Conservation (phyloP, 2,113 vertebrate species). For the Trematocara unimaculatum region DNA sequence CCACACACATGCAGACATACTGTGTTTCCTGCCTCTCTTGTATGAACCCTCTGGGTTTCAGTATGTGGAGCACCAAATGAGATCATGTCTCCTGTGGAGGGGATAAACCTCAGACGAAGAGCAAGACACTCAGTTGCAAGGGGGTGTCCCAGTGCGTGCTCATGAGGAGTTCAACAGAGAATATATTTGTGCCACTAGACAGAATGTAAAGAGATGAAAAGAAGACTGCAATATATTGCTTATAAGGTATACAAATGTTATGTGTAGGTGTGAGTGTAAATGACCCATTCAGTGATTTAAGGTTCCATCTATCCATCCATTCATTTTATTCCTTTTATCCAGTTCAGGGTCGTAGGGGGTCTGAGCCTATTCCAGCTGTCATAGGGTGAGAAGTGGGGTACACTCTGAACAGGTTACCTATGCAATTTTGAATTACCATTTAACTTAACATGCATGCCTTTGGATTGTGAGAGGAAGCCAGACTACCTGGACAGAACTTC, state of each 20-base stretch:
- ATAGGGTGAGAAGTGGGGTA: neutral
- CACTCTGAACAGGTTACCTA: neutral
- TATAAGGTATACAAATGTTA: neutral
- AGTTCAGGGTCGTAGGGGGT: neutral
- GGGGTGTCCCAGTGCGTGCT: neutral
- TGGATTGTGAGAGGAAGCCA: neutral
- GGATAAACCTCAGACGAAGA: constrained; percentile 20
- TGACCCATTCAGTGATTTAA: neutral
- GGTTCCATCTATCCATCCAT: neutral
- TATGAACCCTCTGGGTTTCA: constrained; percentile 45
- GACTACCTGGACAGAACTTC: neutral
- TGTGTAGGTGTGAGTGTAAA: neutral
- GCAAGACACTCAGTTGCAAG: neutral
- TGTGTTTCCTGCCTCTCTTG: constrained; percentile 17
- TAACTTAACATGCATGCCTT: neutral
- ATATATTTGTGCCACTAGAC: neutral
- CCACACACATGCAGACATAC: constrained; percentile 3
- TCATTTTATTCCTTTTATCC: neutral
- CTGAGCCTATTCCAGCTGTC: neutral
- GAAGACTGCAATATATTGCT: neutral
- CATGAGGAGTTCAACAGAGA: neutral
- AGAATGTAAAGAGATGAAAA: neutral
- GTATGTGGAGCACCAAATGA: constrained; percentile 60
- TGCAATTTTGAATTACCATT: neutral
- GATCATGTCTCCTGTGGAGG: constrained; percentile 52